Conservation (phyloP, 2,797 vertebrate genomes). For the Sebastes miniatus region DNA sequence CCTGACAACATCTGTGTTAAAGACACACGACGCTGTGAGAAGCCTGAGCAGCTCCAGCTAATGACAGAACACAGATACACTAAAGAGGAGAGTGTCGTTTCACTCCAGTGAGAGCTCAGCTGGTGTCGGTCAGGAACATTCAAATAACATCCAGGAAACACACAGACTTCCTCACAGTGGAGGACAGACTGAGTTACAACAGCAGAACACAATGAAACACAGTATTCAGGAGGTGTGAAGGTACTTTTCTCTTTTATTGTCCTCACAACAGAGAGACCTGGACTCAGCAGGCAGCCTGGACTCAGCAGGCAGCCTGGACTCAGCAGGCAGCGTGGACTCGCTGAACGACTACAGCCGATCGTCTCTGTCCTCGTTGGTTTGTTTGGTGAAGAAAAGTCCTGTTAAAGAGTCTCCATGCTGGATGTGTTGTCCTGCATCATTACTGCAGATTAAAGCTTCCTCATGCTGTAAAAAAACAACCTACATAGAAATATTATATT, state of each 20-base stretch:
- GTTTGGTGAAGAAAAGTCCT: background rate
- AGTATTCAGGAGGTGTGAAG: slow-evolving; percentile 2
- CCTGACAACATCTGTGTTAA: no score
- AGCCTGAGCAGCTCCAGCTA: no score
- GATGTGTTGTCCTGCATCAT: background rate
- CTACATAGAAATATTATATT: slow-evolving; percentile 42
- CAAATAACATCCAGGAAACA: no score
- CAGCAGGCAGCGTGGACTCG: no score
- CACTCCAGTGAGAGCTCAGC: no score
- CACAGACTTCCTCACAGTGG: no score
- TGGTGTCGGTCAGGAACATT: no score
- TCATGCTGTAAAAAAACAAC: slow-evolving; percentile 11
- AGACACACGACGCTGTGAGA: no score
- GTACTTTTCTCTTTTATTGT: slow-evolving; percentile 43
- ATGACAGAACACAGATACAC: no score
- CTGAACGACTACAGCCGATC: background rate
- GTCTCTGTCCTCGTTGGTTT: background rate
- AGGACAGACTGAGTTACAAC: background rate
- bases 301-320: background rate
- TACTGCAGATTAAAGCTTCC: background rate
- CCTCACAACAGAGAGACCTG: background rate
- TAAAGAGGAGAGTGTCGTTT: no score
- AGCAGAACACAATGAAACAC: slow-evolving; percentile 12
- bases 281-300: background rate
- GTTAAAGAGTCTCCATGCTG: background rate